Percentiles rank a stretch among this genome's conserved stretches.
Conservation (phyloP, 2,113 vertebrate genomes). For the Pheucticus melanocephalus region DNA sequence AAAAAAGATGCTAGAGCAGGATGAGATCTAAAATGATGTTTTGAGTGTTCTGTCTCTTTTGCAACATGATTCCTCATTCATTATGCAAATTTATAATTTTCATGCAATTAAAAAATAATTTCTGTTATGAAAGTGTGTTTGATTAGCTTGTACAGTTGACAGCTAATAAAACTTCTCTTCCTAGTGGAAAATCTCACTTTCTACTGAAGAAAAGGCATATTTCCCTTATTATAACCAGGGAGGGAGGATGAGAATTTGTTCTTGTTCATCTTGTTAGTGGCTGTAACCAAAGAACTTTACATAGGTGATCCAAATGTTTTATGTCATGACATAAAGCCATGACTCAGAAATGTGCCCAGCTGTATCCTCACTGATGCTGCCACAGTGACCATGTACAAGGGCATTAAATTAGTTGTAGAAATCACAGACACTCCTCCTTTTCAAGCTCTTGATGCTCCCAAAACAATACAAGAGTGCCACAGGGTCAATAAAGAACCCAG, state of each 20-base stretch:
- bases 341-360: neutral
- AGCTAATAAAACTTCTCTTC: neutral
- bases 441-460: neutral
- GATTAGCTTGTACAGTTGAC: neutral
- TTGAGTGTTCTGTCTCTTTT: neutral
- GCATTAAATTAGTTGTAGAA: neutral
- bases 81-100: conserved; percentile 23
- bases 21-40: neutral
- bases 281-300: neutral
- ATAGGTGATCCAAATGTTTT: neutral
- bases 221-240: neutral
- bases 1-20: neutral
- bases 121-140: neutral
- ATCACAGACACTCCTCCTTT: neutral
- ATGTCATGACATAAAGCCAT: neutral
- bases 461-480: neutral
- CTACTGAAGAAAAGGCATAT: neutral
- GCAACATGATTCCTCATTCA: neutral
- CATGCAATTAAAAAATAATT: neutral
- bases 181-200: neutral
- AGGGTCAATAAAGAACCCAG: neutral
- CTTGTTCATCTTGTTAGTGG: neutral
- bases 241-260: neutral
- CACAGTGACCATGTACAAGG: neutral
- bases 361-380: neutral